These are phyloP conservation scores for Euleptes europaea DNA, from an alignment of 2,113 vertebrate genomes.

Conservation along the genomic window DNA sequence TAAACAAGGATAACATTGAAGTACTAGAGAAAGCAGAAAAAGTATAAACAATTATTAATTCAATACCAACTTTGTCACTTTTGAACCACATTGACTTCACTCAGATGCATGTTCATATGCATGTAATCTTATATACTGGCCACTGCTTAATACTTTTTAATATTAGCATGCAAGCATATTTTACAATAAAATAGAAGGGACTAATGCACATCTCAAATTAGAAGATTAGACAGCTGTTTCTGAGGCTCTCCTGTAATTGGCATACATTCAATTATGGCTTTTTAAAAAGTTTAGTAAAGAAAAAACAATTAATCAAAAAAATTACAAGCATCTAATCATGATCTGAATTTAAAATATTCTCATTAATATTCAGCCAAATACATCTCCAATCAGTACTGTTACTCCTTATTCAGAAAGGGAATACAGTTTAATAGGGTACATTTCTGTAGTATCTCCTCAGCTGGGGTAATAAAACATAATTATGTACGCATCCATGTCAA, in stretches of 20 bases:
- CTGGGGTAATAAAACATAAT: conserved; percentile 7
- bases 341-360: neutral
- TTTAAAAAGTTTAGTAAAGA: neutral
- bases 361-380: neutral
- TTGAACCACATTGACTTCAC: neutral
- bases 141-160: neutral
- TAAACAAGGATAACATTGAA: neutral
- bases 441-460: conserved; percentile 16
- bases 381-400: neutral
- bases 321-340: neutral
- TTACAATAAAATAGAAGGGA: neutral
- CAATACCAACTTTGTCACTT: neutral
- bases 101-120: neutral
- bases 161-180: conserved; percentile 14
- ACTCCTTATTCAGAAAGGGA: neutral
- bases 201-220: neutral
- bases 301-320: neutral
- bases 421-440: neutral
- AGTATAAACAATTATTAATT: neutral
- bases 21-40: conserved; percentile 9
- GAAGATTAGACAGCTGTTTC: neutral
- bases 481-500: conserved; percentile 23
- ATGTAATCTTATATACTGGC: conserved; percentile 38
- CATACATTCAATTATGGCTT: neutral
- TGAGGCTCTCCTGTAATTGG: neutral